These are phyloP conservation scores for Capitella teleta DNA, from an alignment of 1,140 invertebrate species.

Conservation along the genomic window DNA sequence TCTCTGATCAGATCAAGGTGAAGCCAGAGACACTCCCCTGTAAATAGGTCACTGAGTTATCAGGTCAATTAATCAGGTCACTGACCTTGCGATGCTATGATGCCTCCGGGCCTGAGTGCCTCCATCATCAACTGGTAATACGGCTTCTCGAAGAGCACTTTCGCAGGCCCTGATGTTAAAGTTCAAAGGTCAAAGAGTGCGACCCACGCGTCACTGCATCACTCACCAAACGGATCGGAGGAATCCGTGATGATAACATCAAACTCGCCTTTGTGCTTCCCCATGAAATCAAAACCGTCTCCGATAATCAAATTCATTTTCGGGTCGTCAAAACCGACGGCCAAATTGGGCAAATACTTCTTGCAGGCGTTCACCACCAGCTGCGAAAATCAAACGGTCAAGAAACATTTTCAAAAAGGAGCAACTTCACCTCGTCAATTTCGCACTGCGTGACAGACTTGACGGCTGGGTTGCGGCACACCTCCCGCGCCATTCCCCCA, in stretches of 20 bases:
- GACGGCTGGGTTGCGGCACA: slow-evolving; percentile 81
- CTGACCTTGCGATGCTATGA: slow-evolving; percentile 68
- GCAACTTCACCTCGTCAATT: slow-evolving; percentile 81
- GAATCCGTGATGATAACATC: slow-evolving; percentile 98
- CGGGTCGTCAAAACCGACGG: slow-evolving; percentile 66
- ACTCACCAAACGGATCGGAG: slow-evolving; percentile 77
- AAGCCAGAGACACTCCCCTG: slow-evolving; percentile 81
- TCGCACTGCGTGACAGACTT: slow-evolving; percentile 83
- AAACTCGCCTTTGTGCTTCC: slow-evolving; percentile 70
- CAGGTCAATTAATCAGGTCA: neutral
- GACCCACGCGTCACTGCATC: neutral
- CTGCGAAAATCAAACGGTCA: too few relatives aligned
- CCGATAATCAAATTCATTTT: slow-evolving; percentile 76
- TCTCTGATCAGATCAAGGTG: slow-evolving; percentile 65
- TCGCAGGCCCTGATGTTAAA: slow-evolving; percentile 49
- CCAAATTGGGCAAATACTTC: slow-evolving; percentile 81
- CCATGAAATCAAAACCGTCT: slow-evolving; percentile 92
- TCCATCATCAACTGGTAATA: slow-evolving; percentile 80
- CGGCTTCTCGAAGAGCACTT: slow-evolving; percentile 57
- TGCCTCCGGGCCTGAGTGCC: slow-evolving; percentile 70
- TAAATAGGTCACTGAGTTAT: neutral
- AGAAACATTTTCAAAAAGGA: too few relatives aligned
- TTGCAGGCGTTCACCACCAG: slow-evolving; percentile 90
- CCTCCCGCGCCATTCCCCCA: slow-evolving; percentile 88
- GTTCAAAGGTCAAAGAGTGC: neutral